Conservation (phyloP, 2,797 vertebrate genomes). For the Peromyscus aztecus region DNA sequence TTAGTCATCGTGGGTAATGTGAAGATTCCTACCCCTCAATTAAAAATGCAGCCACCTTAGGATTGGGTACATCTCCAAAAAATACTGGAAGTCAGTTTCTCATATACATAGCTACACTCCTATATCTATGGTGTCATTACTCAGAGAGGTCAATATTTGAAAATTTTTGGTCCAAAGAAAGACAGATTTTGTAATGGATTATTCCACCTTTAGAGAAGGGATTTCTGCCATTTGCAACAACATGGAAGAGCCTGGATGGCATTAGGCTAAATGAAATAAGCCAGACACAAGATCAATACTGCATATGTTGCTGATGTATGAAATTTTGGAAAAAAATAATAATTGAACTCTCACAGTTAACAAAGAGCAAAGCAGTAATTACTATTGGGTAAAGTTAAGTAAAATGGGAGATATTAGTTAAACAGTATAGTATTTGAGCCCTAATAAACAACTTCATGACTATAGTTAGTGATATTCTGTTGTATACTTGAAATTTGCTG, state of each 20-base stretch:
- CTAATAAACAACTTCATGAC: neutral
- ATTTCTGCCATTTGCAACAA: neutral
- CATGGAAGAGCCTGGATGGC: neutral
- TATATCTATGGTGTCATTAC: neutral
- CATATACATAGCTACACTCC: neutral
- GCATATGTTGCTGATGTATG: neutral
- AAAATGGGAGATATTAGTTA: neutral
- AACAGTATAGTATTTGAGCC: neutral
- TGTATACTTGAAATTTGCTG: neutral
- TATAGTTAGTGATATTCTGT: neutral
- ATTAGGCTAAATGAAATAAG: neutral
- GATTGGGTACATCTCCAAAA: neutral
- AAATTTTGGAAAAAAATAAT: neutral
- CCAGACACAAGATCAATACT: neutral
- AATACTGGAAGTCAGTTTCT: neutral
- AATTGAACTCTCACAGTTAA: neutral
- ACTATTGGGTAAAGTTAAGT: neutral
- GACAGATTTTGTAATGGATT: neutral
- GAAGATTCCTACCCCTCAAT: neutral
- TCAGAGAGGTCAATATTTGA: neutral
- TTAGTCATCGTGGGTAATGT: neutral
- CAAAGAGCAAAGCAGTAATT: neutral
- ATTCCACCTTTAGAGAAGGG: neutral
- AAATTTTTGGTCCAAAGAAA: neutral
- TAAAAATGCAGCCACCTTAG: neutral